Percentiles rank a stretch among this genome's conserved stretches.
These are phyloP conservation scores for Ceyx erithaca DNA, from an alignment of 2,797 vertebrate species.

Conservation along the genomic window DNA sequence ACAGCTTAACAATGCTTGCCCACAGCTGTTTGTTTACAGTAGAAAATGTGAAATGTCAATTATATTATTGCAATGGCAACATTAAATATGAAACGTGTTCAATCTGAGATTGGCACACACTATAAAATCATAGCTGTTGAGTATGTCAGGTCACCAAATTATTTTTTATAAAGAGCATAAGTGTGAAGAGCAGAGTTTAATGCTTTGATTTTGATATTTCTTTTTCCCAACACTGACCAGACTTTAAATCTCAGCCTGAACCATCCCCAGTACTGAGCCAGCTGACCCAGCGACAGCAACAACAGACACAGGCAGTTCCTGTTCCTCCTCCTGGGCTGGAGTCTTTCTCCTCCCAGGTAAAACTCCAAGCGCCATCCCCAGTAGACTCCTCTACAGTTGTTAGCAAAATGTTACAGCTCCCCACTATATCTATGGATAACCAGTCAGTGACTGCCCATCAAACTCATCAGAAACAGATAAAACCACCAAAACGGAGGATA, in stretches of 20 bases:
- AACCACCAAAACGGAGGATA: conserved; percentile 91
- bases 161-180: background rate
- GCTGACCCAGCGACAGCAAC: conserved; percentile 88
- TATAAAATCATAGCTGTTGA: background rate
- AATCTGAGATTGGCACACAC: background rate
- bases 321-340: conserved; percentile 80
- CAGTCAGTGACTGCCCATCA: conserved; percentile 78
- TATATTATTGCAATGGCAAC: background rate
- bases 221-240: conserved; percentile 63
- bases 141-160: background rate
- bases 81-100: accelerated
- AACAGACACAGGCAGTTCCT: conserved; percentile 68
- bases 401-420: conserved; percentile 84
- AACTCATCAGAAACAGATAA: conserved; percentile 89
- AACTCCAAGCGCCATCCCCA: conserved; percentile 77
- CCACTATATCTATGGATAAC: conserved; percentile 81
- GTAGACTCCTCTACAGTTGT: conserved; percentile 69
- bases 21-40: background rate
- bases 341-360: conserved; percentile 79
- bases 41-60: background rate
- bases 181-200: background rate
- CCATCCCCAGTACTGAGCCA: conserved; percentile 96
- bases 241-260: conserved; percentile 94
- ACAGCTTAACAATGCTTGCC: background rate
- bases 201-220: background rate